phyloP scores from a whole-genome alignment of 1,140 invertebrate species.

The Armadillidium nasatum region DNA sequence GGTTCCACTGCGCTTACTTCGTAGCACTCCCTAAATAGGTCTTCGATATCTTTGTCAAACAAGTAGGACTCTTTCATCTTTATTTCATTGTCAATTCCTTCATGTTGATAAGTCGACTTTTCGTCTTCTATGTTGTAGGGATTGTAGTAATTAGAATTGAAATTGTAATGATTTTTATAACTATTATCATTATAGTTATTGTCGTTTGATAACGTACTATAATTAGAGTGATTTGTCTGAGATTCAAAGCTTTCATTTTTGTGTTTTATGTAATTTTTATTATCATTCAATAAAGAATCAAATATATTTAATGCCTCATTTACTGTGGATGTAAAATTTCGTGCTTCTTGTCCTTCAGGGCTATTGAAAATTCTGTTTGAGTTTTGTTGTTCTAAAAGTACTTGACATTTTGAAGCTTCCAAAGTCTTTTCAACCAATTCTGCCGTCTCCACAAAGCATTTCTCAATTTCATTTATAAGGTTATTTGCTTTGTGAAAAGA shows the following conservation, averaged over 20 bases:
- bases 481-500: not conserved
- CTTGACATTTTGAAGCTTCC: not conserved
- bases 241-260: no score
- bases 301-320: conserved; percentile 1
- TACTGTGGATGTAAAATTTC: not conserved
- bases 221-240: no score
- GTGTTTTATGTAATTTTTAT: not conserved
- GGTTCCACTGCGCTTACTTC: not conserved
- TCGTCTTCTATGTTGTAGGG: no score
- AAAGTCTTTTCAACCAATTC: not conserved
- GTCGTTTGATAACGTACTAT: no score
- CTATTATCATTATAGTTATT: no score
- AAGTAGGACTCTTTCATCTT: no score
- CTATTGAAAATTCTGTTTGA: not conserved
- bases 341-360: not conserved
- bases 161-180: no score
- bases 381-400: not conserved
- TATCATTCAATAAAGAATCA: not conserved
- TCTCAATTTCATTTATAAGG: not conserved
- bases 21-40: not conserved
- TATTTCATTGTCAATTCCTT: no score
- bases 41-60: not conserved
- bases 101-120: no score
- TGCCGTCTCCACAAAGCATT: not conserved
- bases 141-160: no score